These are phyloP conservation scores for Psilopogon haemacephalus DNA, from an alignment of 2,113 vertebrate species.

Conservation along the genomic window DNA sequence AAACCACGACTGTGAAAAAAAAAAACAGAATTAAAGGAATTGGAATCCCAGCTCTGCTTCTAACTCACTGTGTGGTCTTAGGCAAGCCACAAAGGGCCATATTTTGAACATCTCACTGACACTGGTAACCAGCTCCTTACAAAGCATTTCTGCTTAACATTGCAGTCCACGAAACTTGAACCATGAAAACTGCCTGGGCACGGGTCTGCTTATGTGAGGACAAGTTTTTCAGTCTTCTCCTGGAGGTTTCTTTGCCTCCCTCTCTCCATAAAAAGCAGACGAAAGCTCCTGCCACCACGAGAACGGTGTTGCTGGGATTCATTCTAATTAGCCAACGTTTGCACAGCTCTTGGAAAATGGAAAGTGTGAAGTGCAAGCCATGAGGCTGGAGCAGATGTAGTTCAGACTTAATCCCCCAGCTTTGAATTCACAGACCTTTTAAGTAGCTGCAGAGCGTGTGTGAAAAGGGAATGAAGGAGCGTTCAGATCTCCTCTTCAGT, in stretches of 20 bases:
- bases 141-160: slow-evolving; percentile 24
- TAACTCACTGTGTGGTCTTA: slow-evolving; percentile 8
- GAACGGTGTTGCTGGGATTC: neutral
- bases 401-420: slow-evolving; percentile 10
- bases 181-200: slow-evolving; percentile 8
- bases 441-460: neutral
- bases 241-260: neutral
- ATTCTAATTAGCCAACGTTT: slow-evolving; percentile 20
- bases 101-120: slow-evolving; percentile 44
- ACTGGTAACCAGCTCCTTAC: slow-evolving; percentile 9
- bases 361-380: neutral
- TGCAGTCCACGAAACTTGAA: neutral
- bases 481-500: neutral
- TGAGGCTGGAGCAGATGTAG: neutral
- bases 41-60: slow-evolving; percentile 20
- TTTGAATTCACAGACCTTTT: neutral
- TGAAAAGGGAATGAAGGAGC: neutral
- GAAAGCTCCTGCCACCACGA: neutral
- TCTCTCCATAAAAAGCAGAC: neutral
- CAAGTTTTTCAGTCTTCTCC: neutral
- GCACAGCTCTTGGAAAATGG: neutral
- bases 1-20: slow-evolving; percentile 57
- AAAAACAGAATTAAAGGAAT: slow-evolving; percentile 45
- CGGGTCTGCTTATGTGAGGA: neutral
- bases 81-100: neutral